Evolutionary conservation across 2,797 vertebrate species (phyloP).

Genomic region (Muscicapa comitata): DNA sequence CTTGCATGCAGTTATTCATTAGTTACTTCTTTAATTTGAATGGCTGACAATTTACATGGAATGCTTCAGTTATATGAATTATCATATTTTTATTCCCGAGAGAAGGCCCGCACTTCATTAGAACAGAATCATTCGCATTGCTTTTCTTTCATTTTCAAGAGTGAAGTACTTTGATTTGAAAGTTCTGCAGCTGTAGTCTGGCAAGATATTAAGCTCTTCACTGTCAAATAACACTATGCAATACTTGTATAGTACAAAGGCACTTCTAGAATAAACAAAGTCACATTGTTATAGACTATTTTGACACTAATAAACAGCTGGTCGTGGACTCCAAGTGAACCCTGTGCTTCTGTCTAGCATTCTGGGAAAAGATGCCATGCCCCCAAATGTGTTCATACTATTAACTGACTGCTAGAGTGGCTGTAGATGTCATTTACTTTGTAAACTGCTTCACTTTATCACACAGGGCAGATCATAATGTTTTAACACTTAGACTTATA

Average conservation of each 20-base stretch:
- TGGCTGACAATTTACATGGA: slow-evolving; percentile 48
- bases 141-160: slow-evolving; percentile 33
- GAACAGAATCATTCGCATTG: background rate
- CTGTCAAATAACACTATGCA: background rate
- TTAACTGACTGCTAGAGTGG: slow-evolving; percentile 53
- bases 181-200: slow-evolving; percentile 2
- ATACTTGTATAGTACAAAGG: background rate
- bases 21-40: slow-evolving; percentile 57
- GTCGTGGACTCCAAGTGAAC: slow-evolving; percentile 11
- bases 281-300: slow-evolving; percentile 6
- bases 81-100: slow-evolving; percentile 33
- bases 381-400: slow-evolving; percentile 13
- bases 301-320: slow-evolving; percentile 55
- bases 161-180: slow-evolving; percentile 1
- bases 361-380: slow-evolving; percentile 32
- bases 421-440: slow-evolving; percentile 53
- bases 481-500: slow-evolving; percentile 22
- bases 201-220: background rate
- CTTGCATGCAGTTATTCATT: slow-evolving; percentile 60
- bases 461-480: slow-evolving; percentile 31
- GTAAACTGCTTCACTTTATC: slow-evolving; percentile 54
- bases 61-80: slow-evolving; percentile 19
- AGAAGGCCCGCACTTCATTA: background rate
- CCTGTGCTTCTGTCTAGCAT: slow-evolving; percentile 42
- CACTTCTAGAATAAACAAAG: slow-evolving; percentile 44